Evolutionary conservation across 2,888 invertebrate species (phyloP).

Genomic region (Spodoptera littoralis): DNA sequence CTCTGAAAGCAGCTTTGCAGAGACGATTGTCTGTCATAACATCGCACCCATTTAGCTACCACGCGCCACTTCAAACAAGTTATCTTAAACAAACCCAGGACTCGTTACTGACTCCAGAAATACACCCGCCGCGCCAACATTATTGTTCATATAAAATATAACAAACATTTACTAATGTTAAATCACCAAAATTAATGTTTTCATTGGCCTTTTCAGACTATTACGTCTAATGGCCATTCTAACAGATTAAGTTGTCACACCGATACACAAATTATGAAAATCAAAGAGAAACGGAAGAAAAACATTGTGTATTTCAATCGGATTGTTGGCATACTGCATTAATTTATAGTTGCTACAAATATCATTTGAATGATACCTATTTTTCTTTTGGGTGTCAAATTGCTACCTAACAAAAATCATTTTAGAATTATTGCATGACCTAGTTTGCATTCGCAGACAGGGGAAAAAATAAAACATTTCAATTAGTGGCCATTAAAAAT

Average conservation of each 20-base stretch:
- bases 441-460: neutral
- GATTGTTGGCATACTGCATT: slow-evolving; percentile 33
- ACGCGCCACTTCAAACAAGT: slow-evolving; percentile 73
- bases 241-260: slow-evolving; percentile 46
- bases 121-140: slow-evolving; percentile 42
- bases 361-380: slow-evolving; percentile 10
- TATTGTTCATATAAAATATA: slow-evolving; percentile 34
- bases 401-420: slow-evolving; percentile 5
- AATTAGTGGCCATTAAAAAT: slow-evolving; percentile 15
- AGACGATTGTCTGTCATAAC: slow-evolving; percentile 72
- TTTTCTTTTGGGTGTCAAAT: slow-evolving; percentile 14
- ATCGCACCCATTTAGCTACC: slow-evolving; percentile 63
- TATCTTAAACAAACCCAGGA: slow-evolving; percentile 58
- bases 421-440: neutral
- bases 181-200: slow-evolving; percentile 32
- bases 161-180: slow-evolving; percentile 15
- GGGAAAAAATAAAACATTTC: neutral
- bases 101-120: slow-evolving; percentile 60
- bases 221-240: slow-evolving; percentile 26
- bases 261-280: slow-evolving; percentile 31
- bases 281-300: slow-evolving; percentile 38
- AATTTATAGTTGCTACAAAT: slow-evolving; percentile 24
- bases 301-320: slow-evolving; percentile 35
- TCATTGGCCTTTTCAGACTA: slow-evolving; percentile 35
- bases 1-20: slow-evolving; percentile 49